Percentiles rank a stretch among this genome's conserved stretches.
phyloP scores from a whole-genome alignment of 2,888 invertebrate species.

The Clepsis dumicolana region DNA sequence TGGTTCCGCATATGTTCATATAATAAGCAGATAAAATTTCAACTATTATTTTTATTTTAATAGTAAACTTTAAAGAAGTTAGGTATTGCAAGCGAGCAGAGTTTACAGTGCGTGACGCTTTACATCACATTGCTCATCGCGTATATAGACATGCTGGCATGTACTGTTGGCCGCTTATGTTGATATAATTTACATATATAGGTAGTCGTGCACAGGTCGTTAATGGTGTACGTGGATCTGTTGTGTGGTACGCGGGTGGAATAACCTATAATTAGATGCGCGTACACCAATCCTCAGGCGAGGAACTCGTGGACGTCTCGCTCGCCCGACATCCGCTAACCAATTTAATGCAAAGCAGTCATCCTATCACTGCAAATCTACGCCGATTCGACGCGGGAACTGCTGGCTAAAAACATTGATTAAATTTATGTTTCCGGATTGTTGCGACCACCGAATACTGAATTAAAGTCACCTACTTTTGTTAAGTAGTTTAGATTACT shows the following conservation, averaged over 20 bases:
- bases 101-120: constrained; percentile 66
- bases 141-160: constrained; percentile 51
- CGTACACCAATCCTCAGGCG: constrained; percentile 74
- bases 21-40: not conserved
- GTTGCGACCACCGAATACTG: not conserved
- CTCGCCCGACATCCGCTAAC: constrained; percentile 69
- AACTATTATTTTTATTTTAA: constrained; percentile 2
- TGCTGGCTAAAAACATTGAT: constrained; percentile 24
- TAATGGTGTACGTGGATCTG: constrained; percentile 80
- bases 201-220: constrained; percentile 76
- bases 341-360: constrained; percentile 55
- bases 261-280: constrained; percentile 85
- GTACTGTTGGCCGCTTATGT: constrained; percentile 54
- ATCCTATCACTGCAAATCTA: constrained; percentile 49
- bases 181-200: constrained; percentile 57
- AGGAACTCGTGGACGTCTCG: constrained; percentile 74
- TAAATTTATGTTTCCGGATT: constrained; percentile 30
- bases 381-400: constrained; percentile 27
- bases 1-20: not conserved
- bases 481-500: not conserved
- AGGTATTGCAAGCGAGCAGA: constrained; percentile 50
- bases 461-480: not conserved
- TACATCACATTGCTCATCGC: constrained; percentile 64
- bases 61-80: constrained; percentile 43
- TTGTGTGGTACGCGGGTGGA: constrained; percentile 80